phyloP scores from a whole-genome alignment of 2,888 invertebrate species.

The Lasioglossum figueresi region DNA sequence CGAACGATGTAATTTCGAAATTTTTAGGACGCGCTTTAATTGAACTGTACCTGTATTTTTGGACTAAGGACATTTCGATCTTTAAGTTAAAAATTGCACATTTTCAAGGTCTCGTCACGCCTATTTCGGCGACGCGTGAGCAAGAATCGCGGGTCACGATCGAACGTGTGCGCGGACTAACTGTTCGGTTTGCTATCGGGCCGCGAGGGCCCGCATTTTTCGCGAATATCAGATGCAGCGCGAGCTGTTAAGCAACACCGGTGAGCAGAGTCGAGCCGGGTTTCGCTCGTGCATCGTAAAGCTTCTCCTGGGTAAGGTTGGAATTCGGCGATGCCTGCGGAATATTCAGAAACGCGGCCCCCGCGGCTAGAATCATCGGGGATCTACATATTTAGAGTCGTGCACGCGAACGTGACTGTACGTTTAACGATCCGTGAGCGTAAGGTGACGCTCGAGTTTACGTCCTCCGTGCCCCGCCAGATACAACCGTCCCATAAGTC shows the following conservation, averaged over 20 bases:
- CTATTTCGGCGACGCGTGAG: neutral
- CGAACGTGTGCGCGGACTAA: conserved; percentile 38
- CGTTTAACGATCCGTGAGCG: conserved; percentile 62
- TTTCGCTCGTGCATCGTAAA: conserved; percentile 56
- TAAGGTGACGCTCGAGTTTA: conserved; percentile 56
- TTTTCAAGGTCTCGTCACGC: neutral
- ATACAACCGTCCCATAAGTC: conserved; percentile 55
- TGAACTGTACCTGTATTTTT: neutral
- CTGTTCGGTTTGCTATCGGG: conserved; percentile 28
- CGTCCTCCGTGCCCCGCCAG: conserved; percentile 14
- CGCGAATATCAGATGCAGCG: conserved; percentile 50
- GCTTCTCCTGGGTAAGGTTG: conserved; percentile 31
- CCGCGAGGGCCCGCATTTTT: conserved; percentile 29
- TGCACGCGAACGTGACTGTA: conserved; percentile 61
- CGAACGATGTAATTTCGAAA: neutral
- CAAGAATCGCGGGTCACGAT: conserved; percentile 30
- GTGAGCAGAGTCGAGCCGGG: conserved; percentile 20
- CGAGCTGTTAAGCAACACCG: conserved; percentile 51
- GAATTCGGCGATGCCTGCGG: conserved; percentile 61
- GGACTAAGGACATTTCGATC: neutral
- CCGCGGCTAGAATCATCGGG: conserved; percentile 44
- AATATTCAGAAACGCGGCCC: conserved; percentile 57
- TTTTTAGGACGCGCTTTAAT: neutral
- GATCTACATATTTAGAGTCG: conserved; percentile 60
- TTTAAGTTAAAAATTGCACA: no score